These are phyloP conservation scores for Hemibagrus wyckioides DNA, from an alignment of 2,113 vertebrate genomes.

Conservation along the genomic window DNA sequence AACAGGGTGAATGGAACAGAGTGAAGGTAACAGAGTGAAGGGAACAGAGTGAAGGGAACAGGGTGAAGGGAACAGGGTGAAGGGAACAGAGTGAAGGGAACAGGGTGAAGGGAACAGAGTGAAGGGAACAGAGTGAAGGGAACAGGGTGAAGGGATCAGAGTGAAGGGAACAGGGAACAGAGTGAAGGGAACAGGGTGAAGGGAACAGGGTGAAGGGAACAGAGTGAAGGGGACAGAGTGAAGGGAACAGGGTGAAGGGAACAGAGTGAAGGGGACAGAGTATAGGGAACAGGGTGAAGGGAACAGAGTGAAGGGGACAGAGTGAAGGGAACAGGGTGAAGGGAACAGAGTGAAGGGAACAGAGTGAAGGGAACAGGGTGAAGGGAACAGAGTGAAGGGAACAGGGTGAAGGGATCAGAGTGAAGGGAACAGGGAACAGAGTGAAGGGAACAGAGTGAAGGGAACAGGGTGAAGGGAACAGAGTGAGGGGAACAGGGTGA, in stretches of 20 bases:
- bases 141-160: not conserved
- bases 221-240: not conserved
- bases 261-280: not conserved
- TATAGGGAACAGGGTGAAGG: not conserved
- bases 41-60: not conserved
- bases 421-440: not conserved
- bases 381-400: not conserved
- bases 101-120: rapidly evolving
- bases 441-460: not conserved
- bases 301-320: not conserved
- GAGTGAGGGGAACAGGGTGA: not conserved
- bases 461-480: not conserved
- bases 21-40: not conserved
- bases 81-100: not conserved
- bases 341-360: not conserved
- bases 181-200: not conserved
- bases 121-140: not conserved
- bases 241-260: not conserved
- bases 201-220: not conserved
- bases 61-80: not conserved
- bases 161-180: not conserved
- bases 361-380: not conserved
- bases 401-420: not conserved
- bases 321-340: not conserved
- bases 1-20: too few species aligned